Base-by-base conservation (phyloP, 2,797 vertebrate genomes). In the Selene dorsalis region DNA sequence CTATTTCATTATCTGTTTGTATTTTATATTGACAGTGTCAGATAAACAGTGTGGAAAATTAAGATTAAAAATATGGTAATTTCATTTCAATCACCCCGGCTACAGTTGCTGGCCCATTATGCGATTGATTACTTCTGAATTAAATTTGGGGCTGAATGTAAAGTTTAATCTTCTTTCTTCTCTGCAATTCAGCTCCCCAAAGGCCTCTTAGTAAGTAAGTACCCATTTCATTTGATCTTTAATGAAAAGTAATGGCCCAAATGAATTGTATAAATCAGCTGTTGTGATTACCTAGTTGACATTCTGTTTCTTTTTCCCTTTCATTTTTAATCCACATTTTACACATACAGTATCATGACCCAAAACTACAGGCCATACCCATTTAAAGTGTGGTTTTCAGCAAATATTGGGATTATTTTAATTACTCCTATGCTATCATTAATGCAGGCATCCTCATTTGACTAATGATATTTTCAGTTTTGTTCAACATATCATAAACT, bases 1-100 rank as follows among this genome's bases (percentile, higher is more conserved):
- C 97, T 97, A 97, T 99, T 99, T 99, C 98, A 99, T 99, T 99
- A 99, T 99, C 98, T 99, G 98, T 99, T 99, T 99, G 98, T 99
- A 98, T 99, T 99, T 99, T 99, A 99, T 99, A 99, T 99, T 99
- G 98, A 99, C 98, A 99, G 97, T 99, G 98, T 99, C 98, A 99
- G 98, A 99, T 99, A 99, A 99, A 99, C 98, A 99, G 98, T 99
- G 98, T 99, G 98, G 97, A 99, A 98, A 99, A 99, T 99, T 99
- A 99, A 99, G 98, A 99, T 99, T 99, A 99, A 99, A 99, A 99
- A 99, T 99, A 99, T 99, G 98, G 98, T 99, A 99, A 99, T 99
- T 99, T 98, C 97, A 97, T 99, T 99, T 99, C 98, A 99, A 99
- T 99, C 98, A 99, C 97, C 97, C 93, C 94, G 95, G 97, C 98